Evolutionary conservation across 1,140 invertebrate genomes (phyloP), one percentile per base, ranked within the genome.

Genomic region (Cephus cinctus): DNA sequence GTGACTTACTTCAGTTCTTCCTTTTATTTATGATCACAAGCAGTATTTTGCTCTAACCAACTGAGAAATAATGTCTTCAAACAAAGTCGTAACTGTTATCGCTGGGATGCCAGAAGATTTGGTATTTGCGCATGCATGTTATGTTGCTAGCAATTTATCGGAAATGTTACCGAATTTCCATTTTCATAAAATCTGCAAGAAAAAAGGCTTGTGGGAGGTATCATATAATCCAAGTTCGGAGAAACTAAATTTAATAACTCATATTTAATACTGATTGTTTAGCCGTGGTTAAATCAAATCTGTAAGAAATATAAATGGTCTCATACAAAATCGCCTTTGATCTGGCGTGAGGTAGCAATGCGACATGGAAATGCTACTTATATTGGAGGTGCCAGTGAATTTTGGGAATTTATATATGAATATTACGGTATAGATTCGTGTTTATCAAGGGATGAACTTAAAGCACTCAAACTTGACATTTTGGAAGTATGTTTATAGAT

Each of bases 341-440:
- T 63, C 31, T 63, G 56, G 58, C 49, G 31, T 14, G 40, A 63
- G 56, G 54, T 48, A 30, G 56, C 46, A 31, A 23, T 50, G 35
- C 44, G 19, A 23, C 31, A 25, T n/a, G 31, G 19, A 3, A 25
- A 27, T 11, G 6, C 15, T 22, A 27, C 16, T 31, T 61, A 59
- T 18, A 47, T 61, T 16, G 58, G 61, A 15, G 44, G 53, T 35
- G 15, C 16, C 2, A 27, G 8, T 5, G 44, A 59, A 16, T 59
- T 59, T 48, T 54, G 46, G 56, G 31, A 54, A 25, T 54, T 59
- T 8, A 45, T 56, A 20, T 16, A 47, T 18, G 11, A 48, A 16
- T 52, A 54, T 44, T 63, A 63, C 21, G 50, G 57, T 1, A 47
- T 63, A 5, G 40, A 36, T 12, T 35, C 27, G 5, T 8, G 38